Conservation (phyloP, 2,888 invertebrate species). For the Muscina levida region DNA sequence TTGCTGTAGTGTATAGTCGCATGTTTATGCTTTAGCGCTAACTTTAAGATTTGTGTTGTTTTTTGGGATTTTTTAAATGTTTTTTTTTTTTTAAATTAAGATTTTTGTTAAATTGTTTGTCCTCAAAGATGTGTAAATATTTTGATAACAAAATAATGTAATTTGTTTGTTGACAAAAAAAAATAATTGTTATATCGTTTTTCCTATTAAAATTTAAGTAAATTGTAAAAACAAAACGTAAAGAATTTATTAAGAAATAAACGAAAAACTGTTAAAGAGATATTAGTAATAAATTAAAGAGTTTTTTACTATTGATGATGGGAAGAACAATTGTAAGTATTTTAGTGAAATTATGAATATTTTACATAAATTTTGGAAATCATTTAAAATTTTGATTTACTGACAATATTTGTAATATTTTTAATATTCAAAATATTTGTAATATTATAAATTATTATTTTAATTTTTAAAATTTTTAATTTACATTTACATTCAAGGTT, state of each 20-base stretch:
- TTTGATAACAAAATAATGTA: not conserved
- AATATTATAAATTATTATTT: too few relatives aligned
- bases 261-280: conserved; percentile 9
- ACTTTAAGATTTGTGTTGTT: not conserved
- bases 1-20: not conserved
- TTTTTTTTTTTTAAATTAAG: not conserved
- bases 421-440: too few relatives aligned
- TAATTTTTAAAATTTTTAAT: too few relatives aligned
- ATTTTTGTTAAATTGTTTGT: not conserved
- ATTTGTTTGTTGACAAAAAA: not conserved
- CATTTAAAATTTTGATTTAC: too few relatives aligned
- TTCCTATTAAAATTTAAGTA: conserved; percentile 20
- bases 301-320: too few relatives aligned
- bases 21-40: not conserved
- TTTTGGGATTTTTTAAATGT: not conserved
- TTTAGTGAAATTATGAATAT: too few relatives aligned
- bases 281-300: not conserved
- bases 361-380: too few relatives aligned
- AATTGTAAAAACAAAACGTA: conserved; percentile 25
- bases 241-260: conserved; percentile 29
- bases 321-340: too few relatives aligned
- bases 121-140: not conserved
- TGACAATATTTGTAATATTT: too few relatives aligned
- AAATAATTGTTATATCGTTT: conserved; percentile 28
- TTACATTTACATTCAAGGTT: too few relatives aligned